A percentile compares a stretch with the other conserved stretches of the same genome.
Conservation (phyloP, 2,797 vertebrate species). For the Spea hammondii region DNA sequence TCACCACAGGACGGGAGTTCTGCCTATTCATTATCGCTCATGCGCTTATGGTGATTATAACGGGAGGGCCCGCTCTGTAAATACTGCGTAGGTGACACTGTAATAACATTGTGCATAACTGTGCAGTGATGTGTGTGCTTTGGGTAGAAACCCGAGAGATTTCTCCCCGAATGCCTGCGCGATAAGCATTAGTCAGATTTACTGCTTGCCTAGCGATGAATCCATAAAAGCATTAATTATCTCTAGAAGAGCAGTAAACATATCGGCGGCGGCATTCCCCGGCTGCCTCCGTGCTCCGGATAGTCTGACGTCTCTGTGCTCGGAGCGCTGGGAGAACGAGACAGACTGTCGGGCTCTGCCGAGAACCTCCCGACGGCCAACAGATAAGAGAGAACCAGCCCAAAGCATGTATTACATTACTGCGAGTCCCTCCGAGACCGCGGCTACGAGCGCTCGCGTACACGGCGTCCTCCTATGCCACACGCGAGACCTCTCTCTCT, state of each 20-base stretch:
- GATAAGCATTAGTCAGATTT: conserved; percentile 44
- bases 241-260: conserved; percentile 17
- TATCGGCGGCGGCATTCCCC: conserved; percentile 3
- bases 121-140: neutral
- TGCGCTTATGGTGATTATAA: too few species aligned
- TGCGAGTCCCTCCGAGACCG: neutral
- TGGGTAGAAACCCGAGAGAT: conserved; percentile 1
- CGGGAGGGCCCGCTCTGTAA: too few species aligned
- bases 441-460: too few species aligned
- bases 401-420: conserved; percentile 16
- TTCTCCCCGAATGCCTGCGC: neutral
- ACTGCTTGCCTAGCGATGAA: conserved; percentile 14
- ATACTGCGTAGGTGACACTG: neutral
- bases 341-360: conserved; percentile 48
- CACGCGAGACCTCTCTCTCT: too few species aligned
- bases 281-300: neutral
- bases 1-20: too few species aligned
- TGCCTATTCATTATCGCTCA: too few species aligned
- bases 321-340: conserved; percentile 38
- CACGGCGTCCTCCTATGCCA: too few species aligned
- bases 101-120: neutral
- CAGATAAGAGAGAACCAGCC: conserved; percentile 33
- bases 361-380: conserved; percentile 21
- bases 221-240: conserved; percentile 36
- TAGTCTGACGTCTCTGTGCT: conserved; percentile 13